Evolutionary conservation across 2,113 vertebrate species (phyloP).

Genomic region (Mohoua ochrocephala): DNA sequence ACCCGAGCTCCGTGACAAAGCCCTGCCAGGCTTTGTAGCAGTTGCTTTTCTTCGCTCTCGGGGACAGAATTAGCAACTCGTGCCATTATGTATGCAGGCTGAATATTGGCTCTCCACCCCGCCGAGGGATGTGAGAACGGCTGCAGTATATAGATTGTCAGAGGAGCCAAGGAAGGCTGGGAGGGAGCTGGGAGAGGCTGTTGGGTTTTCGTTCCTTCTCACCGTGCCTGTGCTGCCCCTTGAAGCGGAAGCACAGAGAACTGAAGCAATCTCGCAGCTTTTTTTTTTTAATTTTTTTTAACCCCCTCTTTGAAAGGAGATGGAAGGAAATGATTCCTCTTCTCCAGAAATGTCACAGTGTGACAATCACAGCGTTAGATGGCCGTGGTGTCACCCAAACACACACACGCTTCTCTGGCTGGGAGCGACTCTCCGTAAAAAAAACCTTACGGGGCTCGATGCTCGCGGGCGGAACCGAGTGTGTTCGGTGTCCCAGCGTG

Average conservation of each 20-base stretch:
- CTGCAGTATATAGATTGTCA: background rate
- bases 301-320: background rate
- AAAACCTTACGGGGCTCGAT: accelerated
- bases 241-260: background rate
- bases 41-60: background rate
- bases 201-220: background rate
- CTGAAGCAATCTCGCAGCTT: background rate
- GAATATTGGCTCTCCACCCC: background rate
- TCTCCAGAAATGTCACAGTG: background rate
- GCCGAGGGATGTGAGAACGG: background rate
- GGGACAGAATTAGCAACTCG: background rate
- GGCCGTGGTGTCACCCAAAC: background rate
- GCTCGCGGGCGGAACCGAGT: accelerated
- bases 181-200: background rate
- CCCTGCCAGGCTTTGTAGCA: background rate
- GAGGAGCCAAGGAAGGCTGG: background rate
- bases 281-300: too few relatives aligned
- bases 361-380: accelerated
- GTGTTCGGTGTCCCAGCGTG: background rate
- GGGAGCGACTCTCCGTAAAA: accelerated
- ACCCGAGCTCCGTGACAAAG: background rate
- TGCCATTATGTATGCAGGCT: background rate
- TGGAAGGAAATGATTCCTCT: accelerated
- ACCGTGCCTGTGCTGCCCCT: background rate
- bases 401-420: accelerated